These are phyloP conservation scores for Glossophaga mutica DNA, from an alignment of 2,797 vertebrate genomes.

Conservation along the genomic window DNA sequence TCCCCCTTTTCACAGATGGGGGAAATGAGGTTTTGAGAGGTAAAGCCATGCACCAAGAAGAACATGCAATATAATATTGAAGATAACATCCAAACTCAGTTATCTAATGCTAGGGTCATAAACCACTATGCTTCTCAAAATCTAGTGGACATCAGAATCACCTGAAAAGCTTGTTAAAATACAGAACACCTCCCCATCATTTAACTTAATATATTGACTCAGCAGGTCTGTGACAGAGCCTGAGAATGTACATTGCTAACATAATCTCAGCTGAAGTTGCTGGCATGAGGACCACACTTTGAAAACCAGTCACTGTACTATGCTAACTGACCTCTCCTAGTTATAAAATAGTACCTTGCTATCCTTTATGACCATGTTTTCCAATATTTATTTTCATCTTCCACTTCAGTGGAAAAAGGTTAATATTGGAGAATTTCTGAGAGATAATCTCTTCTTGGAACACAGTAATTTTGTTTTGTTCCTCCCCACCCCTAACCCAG, in stretches of 20 bases:
- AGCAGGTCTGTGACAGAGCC: not conserved
- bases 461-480: not conserved
- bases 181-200: not conserved
- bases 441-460: not conserved
- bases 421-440: not conserved
- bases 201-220: not conserved
- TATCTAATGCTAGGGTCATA: not conserved
- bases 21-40: not conserved
- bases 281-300: not conserved
- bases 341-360: not conserved
- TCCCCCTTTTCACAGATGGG: not conserved
- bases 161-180: not conserved
- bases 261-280: not conserved
- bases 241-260: not conserved
- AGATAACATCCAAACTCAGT: not conserved
- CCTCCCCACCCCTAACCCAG: not conserved
- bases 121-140: not conserved
- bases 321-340: not conserved
- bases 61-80: rapidly evolving
- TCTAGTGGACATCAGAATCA: not conserved
- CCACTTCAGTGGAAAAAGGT: not conserved
- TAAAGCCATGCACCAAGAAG: not conserved
- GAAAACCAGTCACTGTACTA: too few relatives aligned
- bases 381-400: not conserved
- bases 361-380: not conserved